These are phyloP conservation scores for Gymnothorax reevesii DNA, from an alignment of 2,797 vertebrate genomes.

Conservation along the genomic window DNA sequence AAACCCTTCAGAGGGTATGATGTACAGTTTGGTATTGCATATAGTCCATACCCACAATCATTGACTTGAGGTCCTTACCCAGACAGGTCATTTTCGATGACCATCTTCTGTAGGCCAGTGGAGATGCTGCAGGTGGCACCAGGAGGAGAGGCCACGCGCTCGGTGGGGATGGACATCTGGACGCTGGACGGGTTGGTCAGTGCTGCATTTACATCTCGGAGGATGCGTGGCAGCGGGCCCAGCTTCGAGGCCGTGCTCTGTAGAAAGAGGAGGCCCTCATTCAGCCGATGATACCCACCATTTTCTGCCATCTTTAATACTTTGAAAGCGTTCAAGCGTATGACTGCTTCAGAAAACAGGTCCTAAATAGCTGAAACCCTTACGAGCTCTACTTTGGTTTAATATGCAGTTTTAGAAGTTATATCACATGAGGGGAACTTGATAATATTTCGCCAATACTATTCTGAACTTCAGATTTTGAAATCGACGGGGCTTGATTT, in stretches of 20 bases:
- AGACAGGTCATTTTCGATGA: slow-evolving; percentile 92
- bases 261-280: slow-evolving; percentile 12
- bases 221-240: slow-evolving; percentile 91
- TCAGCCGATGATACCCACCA: not conserved
- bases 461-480: not conserved
- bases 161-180: slow-evolving; percentile 73
- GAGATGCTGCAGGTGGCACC: slow-evolving; percentile 85
- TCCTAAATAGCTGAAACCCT: slow-evolving; percentile 22
- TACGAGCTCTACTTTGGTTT: slow-evolving; percentile 20
- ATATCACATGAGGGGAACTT: not conserved
- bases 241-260: slow-evolving; percentile 86
- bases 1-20: not conserved
- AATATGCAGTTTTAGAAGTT: slow-evolving; percentile 1
- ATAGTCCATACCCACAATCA: not conserved
- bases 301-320: not conserved
- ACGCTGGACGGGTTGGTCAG: slow-evolving; percentile 84
- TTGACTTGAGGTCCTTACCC: slow-evolving; percentile 74
- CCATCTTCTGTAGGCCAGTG: slow-evolving; percentile 93
- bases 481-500: not conserved
- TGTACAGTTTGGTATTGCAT: not conserved
- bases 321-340: not conserved
- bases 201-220: slow-evolving; percentile 87
- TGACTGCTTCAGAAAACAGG: slow-evolving; percentile 21
- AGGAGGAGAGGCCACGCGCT: slow-evolving; percentile 78
- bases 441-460: slow-evolving; percentile 11